Evolutionary conservation across 2,888 invertebrate species (phyloP), one percentile per base, ranked within the genome.

Genomic region (Ophion obscuratus): DNA sequence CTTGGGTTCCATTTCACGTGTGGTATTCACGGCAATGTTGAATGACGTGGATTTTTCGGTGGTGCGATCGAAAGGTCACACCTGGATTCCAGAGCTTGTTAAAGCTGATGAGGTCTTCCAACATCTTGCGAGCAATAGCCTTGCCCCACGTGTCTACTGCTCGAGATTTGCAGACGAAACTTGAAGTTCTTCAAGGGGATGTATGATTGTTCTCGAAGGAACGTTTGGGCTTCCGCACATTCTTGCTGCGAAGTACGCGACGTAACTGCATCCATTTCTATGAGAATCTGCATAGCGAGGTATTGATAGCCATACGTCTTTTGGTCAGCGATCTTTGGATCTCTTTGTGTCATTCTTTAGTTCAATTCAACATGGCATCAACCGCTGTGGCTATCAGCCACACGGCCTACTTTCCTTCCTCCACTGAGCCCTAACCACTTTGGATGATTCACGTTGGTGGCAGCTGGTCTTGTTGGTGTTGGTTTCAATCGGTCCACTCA

Each of bases 161-260:
- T 20, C 68, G 47, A 78, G 57, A 44, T 75, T 68, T 77, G 6
- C 57, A 36, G 66, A 73, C 62, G 57, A 80, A 88, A 80, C 76
- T 82, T 77, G 84, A 79, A 78, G 80, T 87, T 86, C 90, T 92
- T 92, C 79, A 92, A 93, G 92, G 92, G 93, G 93, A 93, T 91
- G 91, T 91, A 92, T 91, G 92, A 92, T 92, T 91, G 88, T 89
- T 67, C 87, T 82, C 75, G 17, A 59, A 68, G 89, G 74, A 57
- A 62, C 20, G 59, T 57, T 44, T 47, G 24, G 20, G 20, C 9
- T 24, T 27, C 17, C 59, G 5, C 11, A 40, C 7, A 9, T 40
- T 40, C 3, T 3, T 47, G 4, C 47, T 47, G 47, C 47, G 4
- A 47, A 14, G 47, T 11, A 47, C 9, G 11, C 9, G 10, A 31